Evolutionary conservation across 2,888 invertebrate genomes (phyloP).

Genomic region (Ptilodon capucinus): DNA sequence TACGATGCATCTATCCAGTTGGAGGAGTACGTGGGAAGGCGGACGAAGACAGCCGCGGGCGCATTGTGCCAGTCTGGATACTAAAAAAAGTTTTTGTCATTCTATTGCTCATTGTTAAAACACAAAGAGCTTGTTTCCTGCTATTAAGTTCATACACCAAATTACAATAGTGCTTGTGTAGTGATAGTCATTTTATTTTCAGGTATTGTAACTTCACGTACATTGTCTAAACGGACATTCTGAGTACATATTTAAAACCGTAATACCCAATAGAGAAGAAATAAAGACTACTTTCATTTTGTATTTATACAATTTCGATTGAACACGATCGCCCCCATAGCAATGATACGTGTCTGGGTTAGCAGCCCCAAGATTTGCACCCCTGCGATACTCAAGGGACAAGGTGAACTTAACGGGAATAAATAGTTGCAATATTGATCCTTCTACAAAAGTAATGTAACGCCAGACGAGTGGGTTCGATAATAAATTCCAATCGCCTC

Average conservation of each 20-base stretch:
- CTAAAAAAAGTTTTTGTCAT: constrained; percentile 69
- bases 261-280: neutral
- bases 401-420: constrained; percentile 27
- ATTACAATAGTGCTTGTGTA: constrained; percentile 33
- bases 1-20: constrained; percentile 11
- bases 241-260: no score
- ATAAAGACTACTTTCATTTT: no score
- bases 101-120: constrained; percentile 70
- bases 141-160: constrained; percentile 57
- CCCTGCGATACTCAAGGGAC: constrained; percentile 35
- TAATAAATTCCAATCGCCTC: neutral
- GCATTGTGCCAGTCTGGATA: constrained; percentile 67
- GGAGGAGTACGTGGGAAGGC: constrained; percentile 62
- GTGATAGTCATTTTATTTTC: constrained; percentile 21
- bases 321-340: constrained; percentile 11
- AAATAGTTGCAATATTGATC: constrained; percentile 13
- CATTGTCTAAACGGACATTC: neutral
- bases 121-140: constrained; percentile 73
- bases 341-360: constrained; percentile 65
- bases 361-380: constrained; percentile 50
- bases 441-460: constrained; percentile 2
- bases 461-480: neutral
- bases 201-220: constrained; percentile 8
- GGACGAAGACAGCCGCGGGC: constrained; percentile 60
- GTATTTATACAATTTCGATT: constrained; percentile 3